Conservation (phyloP, 2,113 vertebrate species). For the Macheiramphus alcinus region DNA sequence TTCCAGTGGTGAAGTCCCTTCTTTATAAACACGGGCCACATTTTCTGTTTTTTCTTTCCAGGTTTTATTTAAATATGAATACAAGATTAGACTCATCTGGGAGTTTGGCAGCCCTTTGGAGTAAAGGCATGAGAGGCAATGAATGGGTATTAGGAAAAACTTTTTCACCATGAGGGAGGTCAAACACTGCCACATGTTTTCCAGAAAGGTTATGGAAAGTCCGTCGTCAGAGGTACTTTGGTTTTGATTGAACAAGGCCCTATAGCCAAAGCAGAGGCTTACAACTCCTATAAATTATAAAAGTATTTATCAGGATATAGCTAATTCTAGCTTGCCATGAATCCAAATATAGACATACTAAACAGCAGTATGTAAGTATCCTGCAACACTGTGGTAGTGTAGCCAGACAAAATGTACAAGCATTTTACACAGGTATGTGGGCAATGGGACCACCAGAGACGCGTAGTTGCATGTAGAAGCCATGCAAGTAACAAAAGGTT, state of each 20-base stretch:
- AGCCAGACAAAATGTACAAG: neutral
- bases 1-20: neutral
- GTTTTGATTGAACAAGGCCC: neutral
- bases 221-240: neutral
- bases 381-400: no score
- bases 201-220: neutral
- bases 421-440: neutral
- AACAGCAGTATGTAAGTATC: neutral
- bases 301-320: neutral
- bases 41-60: neutral
- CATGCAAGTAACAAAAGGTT: neutral
- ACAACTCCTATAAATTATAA: neutral
- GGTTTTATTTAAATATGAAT: neutral
- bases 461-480: neutral
- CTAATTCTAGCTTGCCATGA: neutral
- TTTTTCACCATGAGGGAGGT: neutral
- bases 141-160: neutral
- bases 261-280: neutral
- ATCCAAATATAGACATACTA: neutral
- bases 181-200: neutral
- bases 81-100: neutral
- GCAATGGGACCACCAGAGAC: neutral
- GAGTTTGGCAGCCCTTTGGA: neutral
- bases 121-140: neutral
- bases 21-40: neutral